A percentile compares a stretch with the other conserved stretches of the same genome.
Conservation (phyloP, 2,888 invertebrate genomes). For the Dolomedes plantarius region DNA sequence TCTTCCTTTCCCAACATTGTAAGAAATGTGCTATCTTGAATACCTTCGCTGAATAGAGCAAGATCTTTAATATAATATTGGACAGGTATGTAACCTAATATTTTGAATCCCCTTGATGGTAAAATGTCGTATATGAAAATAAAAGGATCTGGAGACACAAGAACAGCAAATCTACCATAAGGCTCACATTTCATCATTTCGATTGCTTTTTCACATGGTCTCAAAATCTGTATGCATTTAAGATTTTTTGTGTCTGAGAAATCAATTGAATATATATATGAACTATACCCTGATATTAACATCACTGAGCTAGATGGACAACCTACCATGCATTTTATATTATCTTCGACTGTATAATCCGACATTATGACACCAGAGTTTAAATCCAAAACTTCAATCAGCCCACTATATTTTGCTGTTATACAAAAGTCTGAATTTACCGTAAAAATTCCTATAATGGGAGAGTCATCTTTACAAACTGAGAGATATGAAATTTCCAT, state of each 20-base stretch:
- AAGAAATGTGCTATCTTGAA: background rate
- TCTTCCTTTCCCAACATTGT: background rate
- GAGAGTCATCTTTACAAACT: background rate
- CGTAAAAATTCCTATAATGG: constrained; percentile 30
- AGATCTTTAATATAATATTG: constrained; percentile 12
- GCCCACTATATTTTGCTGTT: constrained; percentile 31
- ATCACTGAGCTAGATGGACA: constrained; percentile 7
- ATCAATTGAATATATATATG: constrained; percentile 29
- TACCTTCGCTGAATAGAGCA: background rate
- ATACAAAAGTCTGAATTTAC: constrained; percentile 3
- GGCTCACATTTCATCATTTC: background rate
- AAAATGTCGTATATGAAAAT: constrained; percentile 32
- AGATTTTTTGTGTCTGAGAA: background rate
- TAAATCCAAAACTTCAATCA: constrained; percentile 26
- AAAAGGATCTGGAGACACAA: constrained; percentile 5
- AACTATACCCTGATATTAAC: background rate
- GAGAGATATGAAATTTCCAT: background rate
- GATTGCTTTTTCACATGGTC: constrained; percentile 28
- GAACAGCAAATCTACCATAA: constrained; percentile 29
- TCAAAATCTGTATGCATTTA: constrained; percentile 10
- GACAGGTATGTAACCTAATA: constrained; percentile 23
- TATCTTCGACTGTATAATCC: background rate
- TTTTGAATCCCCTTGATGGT: constrained; percentile 12
- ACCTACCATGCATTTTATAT: constrained; percentile 18
- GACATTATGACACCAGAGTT: background rate